Evolutionary conservation across 2,113 vertebrate genomes (phyloP), one percentile per base, ranked within the genome.

Genomic region (Typhlomys cinereus): DNA sequence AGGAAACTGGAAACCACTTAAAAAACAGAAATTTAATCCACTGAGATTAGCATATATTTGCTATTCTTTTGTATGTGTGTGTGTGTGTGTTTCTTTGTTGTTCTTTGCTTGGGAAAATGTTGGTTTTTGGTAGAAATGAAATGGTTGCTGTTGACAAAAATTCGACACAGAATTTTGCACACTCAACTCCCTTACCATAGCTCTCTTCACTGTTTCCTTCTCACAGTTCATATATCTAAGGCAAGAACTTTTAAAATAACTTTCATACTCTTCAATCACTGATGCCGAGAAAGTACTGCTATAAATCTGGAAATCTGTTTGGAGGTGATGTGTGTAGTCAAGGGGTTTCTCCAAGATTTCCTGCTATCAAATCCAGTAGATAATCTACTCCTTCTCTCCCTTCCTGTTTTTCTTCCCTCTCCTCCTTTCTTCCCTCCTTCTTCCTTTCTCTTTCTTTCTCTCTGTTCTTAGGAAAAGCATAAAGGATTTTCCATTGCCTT

Each of bases 401-500:
- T 41, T 1, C 46, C 7, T 25, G 5, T 25, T 41, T 17, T 4
- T 83, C 46, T 18, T 20, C 7, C 1, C 12, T 50, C 34, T 27
- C 18, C 34, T 52, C 9, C 27, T 1, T 36, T 6, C 67, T 10
- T 36, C 5, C 31, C 44, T 66, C 12, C 31, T 31, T 75, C 4
- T 15, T 64, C 52, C n/a, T 27, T 34, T 50, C 3, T n/a, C 9
- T 23, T n/a, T 7, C 29, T 20, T 5, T 34, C 1, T 15, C 10
- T 34, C 4, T 46, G 44, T 52, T 21, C 50, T 48, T 27, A 50
- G 50, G 21, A 90, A 90, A 4, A 50, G 13, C 20, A n/a, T 41
- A 52, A 36, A 64, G 34, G n/a, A 23, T 74, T 89, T 95, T 85
- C 84, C 67, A 76, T 18, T 67, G 57, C 50, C 14, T 89, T 67